Evolutionary conservation across 1,140 invertebrate genomes (phyloP).

Genomic region (Drosophila pallidifrons): DNA sequence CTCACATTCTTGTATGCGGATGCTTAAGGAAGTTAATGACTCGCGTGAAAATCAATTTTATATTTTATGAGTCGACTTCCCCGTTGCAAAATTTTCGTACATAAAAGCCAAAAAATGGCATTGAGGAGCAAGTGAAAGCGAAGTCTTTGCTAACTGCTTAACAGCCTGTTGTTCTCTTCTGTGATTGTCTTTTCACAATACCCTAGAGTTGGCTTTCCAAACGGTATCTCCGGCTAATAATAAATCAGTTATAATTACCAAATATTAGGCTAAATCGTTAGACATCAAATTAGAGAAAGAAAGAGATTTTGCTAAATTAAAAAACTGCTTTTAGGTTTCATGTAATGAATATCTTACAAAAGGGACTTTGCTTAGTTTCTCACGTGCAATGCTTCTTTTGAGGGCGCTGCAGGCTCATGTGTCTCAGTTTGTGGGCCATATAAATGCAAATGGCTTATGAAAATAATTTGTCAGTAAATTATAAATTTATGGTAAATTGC

Average conservation of each 20-base stretch:
- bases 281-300: neutral
- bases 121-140: conserved; percentile 42
- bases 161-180: neutral
- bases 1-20: neutral
- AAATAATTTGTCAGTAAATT: conserved; percentile 82
- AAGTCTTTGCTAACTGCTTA: conserved; percentile 30
- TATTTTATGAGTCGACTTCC: conserved; percentile 66
- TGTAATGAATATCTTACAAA: neutral
- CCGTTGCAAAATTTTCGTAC: conserved; percentile 44
- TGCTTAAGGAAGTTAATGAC: conserved; percentile 75
- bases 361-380: neutral
- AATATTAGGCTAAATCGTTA: neutral
- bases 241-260: neutral
- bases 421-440: conserved; percentile 46
- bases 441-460: conserved; percentile 83
- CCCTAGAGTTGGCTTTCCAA: neutral
- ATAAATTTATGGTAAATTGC: conserved; percentile 83
- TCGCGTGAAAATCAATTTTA: conserved; percentile 78
- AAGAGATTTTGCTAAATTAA: neutral
- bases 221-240: neutral
- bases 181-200: neutral
- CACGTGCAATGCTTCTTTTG: conserved; percentile 18
- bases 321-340: neutral
- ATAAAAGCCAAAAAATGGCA: conserved; percentile 41
- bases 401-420: conserved; percentile 22